Evolutionary conservation across 2,113 vertebrate genomes (phyloP), one percentile per base, ranked within the genome.

Genomic region (Colossoma macropomum): DNA sequence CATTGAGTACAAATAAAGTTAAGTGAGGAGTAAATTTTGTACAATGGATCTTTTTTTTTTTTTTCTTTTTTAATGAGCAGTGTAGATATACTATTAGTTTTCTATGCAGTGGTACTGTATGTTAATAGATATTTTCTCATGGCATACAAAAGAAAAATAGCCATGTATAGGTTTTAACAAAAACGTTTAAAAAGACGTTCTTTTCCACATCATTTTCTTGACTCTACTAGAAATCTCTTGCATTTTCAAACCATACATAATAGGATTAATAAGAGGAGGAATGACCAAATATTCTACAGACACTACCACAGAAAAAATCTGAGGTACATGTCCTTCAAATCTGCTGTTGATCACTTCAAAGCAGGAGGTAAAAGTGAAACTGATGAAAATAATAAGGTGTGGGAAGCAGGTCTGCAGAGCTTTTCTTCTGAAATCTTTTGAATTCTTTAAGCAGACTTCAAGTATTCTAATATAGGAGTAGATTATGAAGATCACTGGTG

Each of bases 241-340:
- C 32, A 73, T n/a, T 73, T 73, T 81, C n/a, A 81, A 7, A 30
- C 79, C 69, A 50, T 81, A 81, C 28, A 81, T 81, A 25, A 73
- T 32, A 7, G 79, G 79, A 50, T 81, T 81, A 23, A 81, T 8
- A 11, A 81, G 25, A 30, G 79, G 79, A n/a, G 79, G 19, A 62
- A 81, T n/a, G 19, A 73, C 15, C 11, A 81, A 4, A 45, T 63
- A 27, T 62, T 50, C 69, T 3, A 81, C 27, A 15, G 69, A 81
- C 56, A 81, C 16, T 23, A 81, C 56, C 56, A 63, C 62, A 5
- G 34, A 16, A 13, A 63, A 4, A 62, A 81, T 62, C 12, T 73
- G 79, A 38, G 79, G 79, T 13, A 73, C 45, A 10, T 81, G 30
- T 30, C 34, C 60, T 45, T 73, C 69, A 11, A 81, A 30, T 32